These are phyloP conservation scores for Gavialis gangeticus DNA, from an alignment of 2,113 vertebrate species.

Conservation along the genomic window DNA sequence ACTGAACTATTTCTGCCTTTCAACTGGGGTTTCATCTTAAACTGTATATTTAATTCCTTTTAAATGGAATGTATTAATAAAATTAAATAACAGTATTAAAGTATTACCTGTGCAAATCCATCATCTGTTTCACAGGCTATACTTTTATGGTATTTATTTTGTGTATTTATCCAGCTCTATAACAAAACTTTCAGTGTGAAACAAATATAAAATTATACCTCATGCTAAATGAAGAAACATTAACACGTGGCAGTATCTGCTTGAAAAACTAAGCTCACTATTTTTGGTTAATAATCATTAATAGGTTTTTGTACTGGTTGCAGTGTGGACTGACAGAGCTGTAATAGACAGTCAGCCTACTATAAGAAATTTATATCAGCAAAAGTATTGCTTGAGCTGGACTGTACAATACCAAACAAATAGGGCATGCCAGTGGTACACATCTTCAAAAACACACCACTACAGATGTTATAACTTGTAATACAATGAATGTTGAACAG, in stretches of 20 bases:
- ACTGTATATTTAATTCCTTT: too few species aligned
- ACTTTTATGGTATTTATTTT: too few species aligned
- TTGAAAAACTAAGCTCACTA: accelerated
- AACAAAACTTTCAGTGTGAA: too few species aligned
- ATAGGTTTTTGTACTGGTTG: background rate
- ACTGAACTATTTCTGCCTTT: too few species aligned
- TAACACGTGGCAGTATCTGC: background rate
- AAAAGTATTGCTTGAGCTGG: background rate
- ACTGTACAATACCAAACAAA: background rate
- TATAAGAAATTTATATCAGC: background rate
- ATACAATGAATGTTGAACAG: constrained; percentile 5
- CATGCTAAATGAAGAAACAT: background rate
- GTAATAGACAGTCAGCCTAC: background rate
- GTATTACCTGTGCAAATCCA: too few species aligned
- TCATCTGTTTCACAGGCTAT: too few species aligned
- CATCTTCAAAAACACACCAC: background rate
- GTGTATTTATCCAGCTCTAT: too few species aligned
- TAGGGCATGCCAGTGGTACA: background rate
- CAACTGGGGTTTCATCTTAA: too few species aligned
- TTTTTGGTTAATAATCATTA: background rate
- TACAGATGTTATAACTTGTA: background rate
- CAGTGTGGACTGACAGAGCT: background rate
- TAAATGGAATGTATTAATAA: too few species aligned
- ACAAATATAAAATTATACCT: too few species aligned
- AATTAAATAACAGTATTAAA: too few species aligned